Percentiles rank a stretch among this genome's conserved stretches.
Evolutionary conservation across 1,140 invertebrate genomes (phyloP).

Genomic region (Drosophila melanica): DNA sequence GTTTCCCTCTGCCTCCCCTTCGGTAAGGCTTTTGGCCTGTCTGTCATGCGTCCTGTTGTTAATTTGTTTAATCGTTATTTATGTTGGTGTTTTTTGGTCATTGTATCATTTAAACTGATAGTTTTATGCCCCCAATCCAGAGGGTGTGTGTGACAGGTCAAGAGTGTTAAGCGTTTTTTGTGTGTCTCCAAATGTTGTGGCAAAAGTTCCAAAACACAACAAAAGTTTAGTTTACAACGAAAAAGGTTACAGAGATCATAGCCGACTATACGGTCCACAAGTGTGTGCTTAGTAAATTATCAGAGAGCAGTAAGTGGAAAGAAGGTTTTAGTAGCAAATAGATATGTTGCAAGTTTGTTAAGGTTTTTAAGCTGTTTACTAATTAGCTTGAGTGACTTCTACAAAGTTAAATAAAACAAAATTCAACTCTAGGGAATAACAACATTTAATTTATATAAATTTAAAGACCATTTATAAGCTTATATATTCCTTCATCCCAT

Average conservation of each 20-base stretch:
- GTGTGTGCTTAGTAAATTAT: constrained; percentile 26
- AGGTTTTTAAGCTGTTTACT: constrained; percentile 12
- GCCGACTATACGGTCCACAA: neutral
- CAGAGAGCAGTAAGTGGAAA: neutral
- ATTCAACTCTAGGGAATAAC: neutral
- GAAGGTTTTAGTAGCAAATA: neutral
- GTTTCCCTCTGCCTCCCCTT: neutral
- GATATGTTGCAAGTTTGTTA: neutral
- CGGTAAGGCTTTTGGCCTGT: neutral
- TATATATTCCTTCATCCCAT: no score
- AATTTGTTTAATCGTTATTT: constrained; percentile 70
- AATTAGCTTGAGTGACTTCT: constrained; percentile 5
- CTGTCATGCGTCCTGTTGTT: constrained; percentile 17
- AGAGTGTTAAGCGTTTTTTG: constrained; percentile 31
- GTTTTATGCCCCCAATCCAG: constrained; percentile 20
- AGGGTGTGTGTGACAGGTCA: constrained; percentile 26
- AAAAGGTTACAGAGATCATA: neutral
- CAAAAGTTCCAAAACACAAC: constrained; percentile 44
- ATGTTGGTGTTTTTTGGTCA: constrained; percentile 54
- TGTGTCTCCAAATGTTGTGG: constrained; percentile 34
- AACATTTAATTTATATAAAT: no score
- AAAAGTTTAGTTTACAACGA: constrained; percentile 36
- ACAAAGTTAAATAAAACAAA: constrained; percentile 15
- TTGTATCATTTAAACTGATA: constrained; percentile 57
- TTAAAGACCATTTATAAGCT: no score